phyloP scores from a whole-genome alignment of 2,888 invertebrate genomes.

The Lasius platythorax region DNA sequence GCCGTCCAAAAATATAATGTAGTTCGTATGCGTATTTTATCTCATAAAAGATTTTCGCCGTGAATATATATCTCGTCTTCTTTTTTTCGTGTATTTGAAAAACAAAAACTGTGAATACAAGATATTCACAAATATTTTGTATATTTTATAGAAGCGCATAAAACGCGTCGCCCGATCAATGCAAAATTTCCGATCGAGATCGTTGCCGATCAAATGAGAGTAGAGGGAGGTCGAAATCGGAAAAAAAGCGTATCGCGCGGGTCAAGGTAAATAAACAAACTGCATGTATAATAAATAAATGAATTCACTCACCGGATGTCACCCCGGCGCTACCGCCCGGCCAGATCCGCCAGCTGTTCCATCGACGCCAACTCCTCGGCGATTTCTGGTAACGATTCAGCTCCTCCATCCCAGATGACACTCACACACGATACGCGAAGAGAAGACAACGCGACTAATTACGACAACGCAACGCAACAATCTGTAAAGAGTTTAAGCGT shows the following conservation, averaged over 20 bases:
- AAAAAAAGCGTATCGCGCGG: neutral
- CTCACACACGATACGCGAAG: neutral
- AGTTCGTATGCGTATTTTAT: neutral
- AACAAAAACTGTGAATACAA: neutral
- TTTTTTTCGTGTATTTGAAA: neutral
- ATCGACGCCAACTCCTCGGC: constrained; percentile 45
- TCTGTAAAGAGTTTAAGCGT: neutral
- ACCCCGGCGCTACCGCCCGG: constrained; percentile 34
- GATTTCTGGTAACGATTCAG: constrained; percentile 40
- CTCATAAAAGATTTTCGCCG: constrained; percentile 1
- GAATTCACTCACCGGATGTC: neutral
- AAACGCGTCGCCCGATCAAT: neutral
- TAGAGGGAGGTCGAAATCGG: neutral
- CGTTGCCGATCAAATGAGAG: neutral
- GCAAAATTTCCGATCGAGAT: neutral
- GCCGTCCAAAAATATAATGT: constrained; percentile 2
- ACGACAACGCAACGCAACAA: neutral
- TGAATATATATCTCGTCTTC: neutral
- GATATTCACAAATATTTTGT: neutral
- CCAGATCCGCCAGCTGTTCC: constrained; percentile 51
- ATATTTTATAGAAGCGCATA: neutral
- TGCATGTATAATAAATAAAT: neutral
- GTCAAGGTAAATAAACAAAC: neutral
- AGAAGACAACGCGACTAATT: neutral
- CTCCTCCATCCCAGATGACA: constrained; percentile 32